Conservation (phyloP, 2,797 vertebrate genomes). For the Enteromius paludinosus region DNA sequence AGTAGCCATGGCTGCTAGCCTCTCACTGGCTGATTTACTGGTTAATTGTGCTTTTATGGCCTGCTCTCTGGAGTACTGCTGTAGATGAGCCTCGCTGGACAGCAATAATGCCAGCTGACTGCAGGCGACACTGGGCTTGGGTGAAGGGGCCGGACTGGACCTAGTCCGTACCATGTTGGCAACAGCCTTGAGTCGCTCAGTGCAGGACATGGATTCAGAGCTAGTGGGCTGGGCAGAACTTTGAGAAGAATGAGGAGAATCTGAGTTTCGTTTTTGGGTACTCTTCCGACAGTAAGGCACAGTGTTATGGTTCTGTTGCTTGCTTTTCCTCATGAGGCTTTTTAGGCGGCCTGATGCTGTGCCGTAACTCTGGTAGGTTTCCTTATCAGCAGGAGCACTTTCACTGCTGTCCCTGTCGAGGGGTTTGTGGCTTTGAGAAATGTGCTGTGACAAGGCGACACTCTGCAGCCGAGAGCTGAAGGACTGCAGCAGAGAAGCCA, state of each 20-base stretch:
- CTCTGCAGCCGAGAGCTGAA: slow-evolving; percentile 97
- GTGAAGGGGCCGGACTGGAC: slow-evolving; percentile 92
- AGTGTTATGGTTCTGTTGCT: slow-evolving; percentile 87
- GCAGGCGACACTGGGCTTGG: slow-evolving; percentile 96
- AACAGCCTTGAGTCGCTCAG: slow-evolving; percentile 93
- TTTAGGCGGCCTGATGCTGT: slow-evolving; percentile 94
- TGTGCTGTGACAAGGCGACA: slow-evolving; percentile 94
- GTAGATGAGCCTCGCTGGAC: slow-evolving; percentile 96
- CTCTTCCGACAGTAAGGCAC: slow-evolving; percentile 84
- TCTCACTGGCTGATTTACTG: slow-evolving; percentile 92
- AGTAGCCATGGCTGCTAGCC: slow-evolving; percentile 95
- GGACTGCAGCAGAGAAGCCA: slow-evolving; percentile 97
- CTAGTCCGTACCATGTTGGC: slow-evolving; percentile 96
- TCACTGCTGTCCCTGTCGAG: slow-evolving; percentile 79
- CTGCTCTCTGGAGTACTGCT: slow-evolving; percentile 97
- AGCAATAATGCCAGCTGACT: slow-evolving; percentile 96
- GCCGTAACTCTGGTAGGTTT: slow-evolving; percentile 88
- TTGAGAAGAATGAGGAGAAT: slow-evolving; percentile 86
- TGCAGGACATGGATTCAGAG: slow-evolving; percentile 89
- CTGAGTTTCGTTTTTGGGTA: slow-evolving; percentile 83
- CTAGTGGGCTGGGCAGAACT: slow-evolving; percentile 77
- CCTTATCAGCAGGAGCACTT: slow-evolving; percentile 82
- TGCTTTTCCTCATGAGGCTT: slow-evolving; percentile 93
- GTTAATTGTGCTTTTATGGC: slow-evolving; percentile 94
- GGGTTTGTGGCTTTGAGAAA: slow-evolving; percentile 85